Evolutionary conservation across 2,888 invertebrate genomes (phyloP).

Genomic region (Leucophora obtusa): DNA sequence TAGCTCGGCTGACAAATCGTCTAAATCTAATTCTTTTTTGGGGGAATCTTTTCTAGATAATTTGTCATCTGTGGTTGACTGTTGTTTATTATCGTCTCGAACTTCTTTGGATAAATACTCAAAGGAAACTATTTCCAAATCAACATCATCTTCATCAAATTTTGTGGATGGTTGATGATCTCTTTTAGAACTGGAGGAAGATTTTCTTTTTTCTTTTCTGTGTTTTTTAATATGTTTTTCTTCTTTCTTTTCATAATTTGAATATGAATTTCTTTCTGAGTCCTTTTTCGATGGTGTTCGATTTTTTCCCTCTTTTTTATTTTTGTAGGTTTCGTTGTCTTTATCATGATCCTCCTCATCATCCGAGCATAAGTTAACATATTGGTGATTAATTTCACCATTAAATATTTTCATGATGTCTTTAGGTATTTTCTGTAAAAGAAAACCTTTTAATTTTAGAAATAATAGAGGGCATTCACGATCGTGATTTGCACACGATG

Average conservation of each 20-base stretch:
- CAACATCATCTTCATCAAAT: conserved; percentile 42
- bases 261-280: not conserved
- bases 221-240: not conserved
- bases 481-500: too few relatives aligned
- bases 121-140: conserved; percentile 48
- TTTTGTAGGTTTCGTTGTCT: not conserved
- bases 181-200: not conserved
- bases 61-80: not conserved
- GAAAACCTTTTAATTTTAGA: not conserved
- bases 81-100: not conserved
- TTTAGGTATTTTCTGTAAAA: conserved; percentile 57
- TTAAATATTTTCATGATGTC: conserved; percentile 56
- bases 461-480: too few relatives aligned
- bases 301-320: not conserved
- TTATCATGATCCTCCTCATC: conserved; percentile 45
- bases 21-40: conserved; percentile 1
- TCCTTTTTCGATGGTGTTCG: not conserved
- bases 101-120: conserved; percentile 10
- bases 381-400: conserved; percentile 21
- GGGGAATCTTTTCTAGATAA: not conserved
- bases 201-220: not conserved
- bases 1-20: conserved; percentile 28
- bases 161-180: not conserved
- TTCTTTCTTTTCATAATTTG: not conserved
- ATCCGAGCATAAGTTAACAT: conserved; percentile 65